Conservation (phyloP, 2,888 invertebrate species). For the Polylopha cassiicola region DNA sequence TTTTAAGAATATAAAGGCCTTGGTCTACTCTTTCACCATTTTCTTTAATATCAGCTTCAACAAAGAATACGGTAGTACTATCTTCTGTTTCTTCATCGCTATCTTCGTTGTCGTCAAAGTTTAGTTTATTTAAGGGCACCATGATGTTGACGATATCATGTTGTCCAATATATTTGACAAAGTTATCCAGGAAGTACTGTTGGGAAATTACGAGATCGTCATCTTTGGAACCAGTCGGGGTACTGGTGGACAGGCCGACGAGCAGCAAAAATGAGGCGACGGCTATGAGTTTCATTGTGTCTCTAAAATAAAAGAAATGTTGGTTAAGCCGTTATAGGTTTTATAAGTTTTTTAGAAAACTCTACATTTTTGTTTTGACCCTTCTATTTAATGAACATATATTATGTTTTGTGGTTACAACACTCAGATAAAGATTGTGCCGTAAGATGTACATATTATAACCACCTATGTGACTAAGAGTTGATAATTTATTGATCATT, state of each 20-base stretch:
- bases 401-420: too few species aligned
- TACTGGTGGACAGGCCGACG: conserved; percentile 29
- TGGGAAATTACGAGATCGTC: neutral
- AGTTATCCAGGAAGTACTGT: conserved; percentile 1
- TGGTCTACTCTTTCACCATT: conserved; percentile 31
- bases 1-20: conserved; percentile 38
- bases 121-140: conserved; percentile 14
- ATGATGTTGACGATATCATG: conserved; percentile 20
- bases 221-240: conserved; percentile 27
- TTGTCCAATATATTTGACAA: conserved; percentile 5
- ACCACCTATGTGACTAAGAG: too few species aligned
- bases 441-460: too few species aligned
- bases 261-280: conserved; percentile 30
- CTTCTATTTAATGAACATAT: too few species aligned
- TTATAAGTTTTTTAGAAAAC: too few species aligned
- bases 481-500: too few species aligned
- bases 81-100: conserved; percentile 22
- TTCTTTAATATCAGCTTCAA: conserved; percentile 33
- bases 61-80: conserved; percentile 32
- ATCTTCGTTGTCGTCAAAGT: conserved; percentile 13
- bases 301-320: conserved; percentile 15
- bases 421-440: too few species aligned
- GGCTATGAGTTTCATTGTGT: conserved; percentile 3
- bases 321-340: too few species aligned
- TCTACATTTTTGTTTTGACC: too few species aligned